These are phyloP conservation scores for Dicranocentrus wangi DNA, from an alignment of 2,888 invertebrate genomes.

Conservation along the genomic window DNA sequence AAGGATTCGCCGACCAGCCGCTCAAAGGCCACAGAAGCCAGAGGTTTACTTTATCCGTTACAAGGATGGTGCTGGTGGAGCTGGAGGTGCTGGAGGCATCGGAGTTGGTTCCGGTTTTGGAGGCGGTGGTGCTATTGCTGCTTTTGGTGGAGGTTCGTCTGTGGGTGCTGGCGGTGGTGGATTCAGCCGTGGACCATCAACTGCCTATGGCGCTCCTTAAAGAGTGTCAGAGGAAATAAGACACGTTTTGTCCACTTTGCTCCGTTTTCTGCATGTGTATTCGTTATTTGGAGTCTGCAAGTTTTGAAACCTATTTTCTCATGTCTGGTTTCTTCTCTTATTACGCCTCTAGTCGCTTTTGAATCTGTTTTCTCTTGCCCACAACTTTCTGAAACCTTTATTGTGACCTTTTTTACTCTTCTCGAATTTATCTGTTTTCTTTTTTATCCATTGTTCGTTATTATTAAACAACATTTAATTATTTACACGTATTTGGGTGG, in stretches of 20 bases:
- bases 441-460: neutral
- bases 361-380: neutral
- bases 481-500: neutral
- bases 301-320: neutral
- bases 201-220: constrained; percentile 59
- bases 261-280: too few species aligned
- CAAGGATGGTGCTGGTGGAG: constrained; percentile 43
- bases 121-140: constrained; percentile 9
- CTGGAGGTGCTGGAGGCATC: constrained; percentile 24
- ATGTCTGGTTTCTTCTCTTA: too few species aligned
- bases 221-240: neutral
- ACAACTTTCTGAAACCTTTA: neutral
- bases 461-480: neutral
- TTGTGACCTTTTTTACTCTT: too few species aligned
- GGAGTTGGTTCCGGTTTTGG: neutral
- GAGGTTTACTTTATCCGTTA: constrained; percentile 62
- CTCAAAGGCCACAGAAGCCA: constrained; percentile 47
- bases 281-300: neutral
- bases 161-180: constrained; percentile 13
- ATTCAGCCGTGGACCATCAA: constrained; percentile 3
- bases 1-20: constrained; percentile 46
- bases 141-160: constrained; percentile 24
- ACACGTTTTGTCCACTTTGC: too few species aligned
- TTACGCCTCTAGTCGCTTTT: neutral
- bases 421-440: too few species aligned